phyloP scores from a whole-genome alignment of 64 coral and sea anemone species.

The Stylophora pistillata region DNA sequence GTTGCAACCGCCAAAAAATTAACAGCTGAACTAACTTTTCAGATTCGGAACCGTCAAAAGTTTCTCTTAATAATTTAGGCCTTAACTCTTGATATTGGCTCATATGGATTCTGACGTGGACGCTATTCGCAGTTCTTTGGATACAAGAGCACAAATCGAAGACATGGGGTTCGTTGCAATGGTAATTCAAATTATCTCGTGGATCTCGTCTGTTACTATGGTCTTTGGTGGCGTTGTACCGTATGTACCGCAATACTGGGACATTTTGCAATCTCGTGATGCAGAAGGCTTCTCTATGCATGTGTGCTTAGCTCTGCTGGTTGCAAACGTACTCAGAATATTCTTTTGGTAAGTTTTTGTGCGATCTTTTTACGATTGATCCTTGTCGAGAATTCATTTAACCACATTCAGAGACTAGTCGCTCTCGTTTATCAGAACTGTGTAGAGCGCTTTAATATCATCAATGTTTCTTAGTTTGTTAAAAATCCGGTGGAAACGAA shows the following conservation, averaged over 20 bases:
- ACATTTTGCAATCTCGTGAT: slow-evolving; percentile 76
- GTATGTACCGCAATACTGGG: slow-evolving; percentile 97
- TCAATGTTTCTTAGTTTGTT: too few relatives aligned
- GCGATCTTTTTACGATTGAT: too few relatives aligned
- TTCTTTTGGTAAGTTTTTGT: slow-evolving; percentile 92
- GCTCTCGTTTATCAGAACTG: too few relatives aligned
- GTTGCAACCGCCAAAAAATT: too few relatives aligned
- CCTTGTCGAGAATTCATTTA: too few relatives aligned
- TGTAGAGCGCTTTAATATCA: too few relatives aligned
- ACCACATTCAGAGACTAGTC: too few relatives aligned
- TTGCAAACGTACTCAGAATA: slow-evolving; percentile 96
- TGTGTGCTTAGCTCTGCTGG: slow-evolving; percentile 89
- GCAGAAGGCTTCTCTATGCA: slow-evolving; percentile 93
- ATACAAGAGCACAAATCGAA: background rate
- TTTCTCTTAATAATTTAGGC: background rate
- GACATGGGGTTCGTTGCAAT: slow-evolving; percentile 39
- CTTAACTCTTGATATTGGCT: background rate
- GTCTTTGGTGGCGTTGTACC: slow-evolving; percentile 95
- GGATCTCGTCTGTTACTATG: slow-evolving; percentile 93
- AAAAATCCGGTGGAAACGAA: too few relatives aligned
- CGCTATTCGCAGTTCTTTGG: slow-evolving; percentile 8
- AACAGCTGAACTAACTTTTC: too few relatives aligned
- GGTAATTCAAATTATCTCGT: slow-evolving; percentile 57
- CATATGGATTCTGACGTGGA: slow-evolving; percentile 18
- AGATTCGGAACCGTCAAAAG: background rate